These are phyloP conservation scores for Triops cancriformis DNA, from an alignment of 1,140 invertebrate genomes.

Conservation along the genomic window DNA sequence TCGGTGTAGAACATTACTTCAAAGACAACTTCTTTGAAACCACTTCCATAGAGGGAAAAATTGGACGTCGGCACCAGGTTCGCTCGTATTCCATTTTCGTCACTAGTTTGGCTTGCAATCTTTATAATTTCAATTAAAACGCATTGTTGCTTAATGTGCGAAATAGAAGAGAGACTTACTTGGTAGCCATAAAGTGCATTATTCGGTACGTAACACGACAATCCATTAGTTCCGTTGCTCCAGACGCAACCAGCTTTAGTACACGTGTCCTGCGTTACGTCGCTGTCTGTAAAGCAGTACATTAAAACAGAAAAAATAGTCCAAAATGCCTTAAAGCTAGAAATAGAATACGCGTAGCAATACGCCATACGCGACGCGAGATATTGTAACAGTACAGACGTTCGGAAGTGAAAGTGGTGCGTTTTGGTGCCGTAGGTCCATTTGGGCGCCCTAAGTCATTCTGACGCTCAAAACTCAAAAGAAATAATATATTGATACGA, in stretches of 20 bases:
- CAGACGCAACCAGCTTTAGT: constrained; percentile 15
- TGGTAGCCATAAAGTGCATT: constrained; percentile 22
- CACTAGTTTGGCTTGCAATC: constrained; percentile 12
- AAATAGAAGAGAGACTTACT: neutral
- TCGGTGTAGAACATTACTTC: constrained; percentile 23
- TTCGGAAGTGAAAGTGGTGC: too few species aligned
- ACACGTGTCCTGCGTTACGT: constrained; percentile 12
- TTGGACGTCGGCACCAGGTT: neutral
- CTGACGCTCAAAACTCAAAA: too few species aligned
- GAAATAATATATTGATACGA: too few species aligned
- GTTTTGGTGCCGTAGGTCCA: too few species aligned
- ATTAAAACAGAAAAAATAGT: neutral
- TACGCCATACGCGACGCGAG: too few species aligned
- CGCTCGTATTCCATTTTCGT: neutral
- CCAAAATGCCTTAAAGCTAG: neutral
- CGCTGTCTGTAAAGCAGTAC: neutral
- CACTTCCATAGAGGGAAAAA: constrained; percentile 21
- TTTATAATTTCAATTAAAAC: neutral
- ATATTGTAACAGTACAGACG: too few species aligned
- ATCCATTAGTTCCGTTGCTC: neutral
- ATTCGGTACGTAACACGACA: constrained; percentile 22
- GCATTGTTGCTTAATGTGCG: neutral
- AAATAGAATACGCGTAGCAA: too few species aligned
- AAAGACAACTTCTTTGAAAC: neutral
- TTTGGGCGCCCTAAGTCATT: too few species aligned